Conservation (phyloP, 2,113 vertebrate species). For the Laticauda laticaudata region DNA sequence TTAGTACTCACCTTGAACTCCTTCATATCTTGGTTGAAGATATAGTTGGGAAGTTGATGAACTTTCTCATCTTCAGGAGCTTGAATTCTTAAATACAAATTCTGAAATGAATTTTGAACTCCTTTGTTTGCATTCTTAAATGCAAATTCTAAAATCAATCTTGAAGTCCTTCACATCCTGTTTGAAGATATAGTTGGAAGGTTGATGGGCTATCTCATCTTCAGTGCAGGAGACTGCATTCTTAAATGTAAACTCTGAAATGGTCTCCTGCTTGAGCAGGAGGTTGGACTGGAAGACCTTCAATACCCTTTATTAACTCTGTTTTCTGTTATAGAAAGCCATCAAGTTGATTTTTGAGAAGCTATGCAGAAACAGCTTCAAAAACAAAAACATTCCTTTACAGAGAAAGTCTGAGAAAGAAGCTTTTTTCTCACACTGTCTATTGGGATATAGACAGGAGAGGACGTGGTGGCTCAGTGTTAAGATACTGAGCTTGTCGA, state of each 20-base stretch:
- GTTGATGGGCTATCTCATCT: not conserved
- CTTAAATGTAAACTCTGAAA: too few relatives aligned
- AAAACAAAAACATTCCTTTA: not conserved
- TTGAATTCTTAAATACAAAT: too few relatives aligned
- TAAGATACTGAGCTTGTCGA: too few relatives aligned
- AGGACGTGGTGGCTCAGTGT: too few relatives aligned
- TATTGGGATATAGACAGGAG: not conserved
- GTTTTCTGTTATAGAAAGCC: not conserved
- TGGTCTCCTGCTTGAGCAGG: too few relatives aligned
- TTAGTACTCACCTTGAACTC: not conserved
- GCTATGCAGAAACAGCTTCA: not conserved
- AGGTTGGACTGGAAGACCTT: not conserved
- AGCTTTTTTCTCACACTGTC: not conserved
- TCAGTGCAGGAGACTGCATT: not conserved
- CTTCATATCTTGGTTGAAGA: not conserved
- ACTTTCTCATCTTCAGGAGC: too few relatives aligned
- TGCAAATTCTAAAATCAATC: not conserved
- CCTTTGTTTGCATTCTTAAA: not conserved
- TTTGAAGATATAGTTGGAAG: not conserved
- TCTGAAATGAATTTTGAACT: not conserved
- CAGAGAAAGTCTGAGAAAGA: not conserved
- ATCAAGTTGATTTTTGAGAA: not conserved
- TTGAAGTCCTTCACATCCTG: not conserved
- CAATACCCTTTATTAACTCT: not conserved
- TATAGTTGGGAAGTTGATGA: not conserved